phyloP scores from a whole-genome alignment of 2,888 invertebrate genomes.

The Xylocampa areola region DNA sequence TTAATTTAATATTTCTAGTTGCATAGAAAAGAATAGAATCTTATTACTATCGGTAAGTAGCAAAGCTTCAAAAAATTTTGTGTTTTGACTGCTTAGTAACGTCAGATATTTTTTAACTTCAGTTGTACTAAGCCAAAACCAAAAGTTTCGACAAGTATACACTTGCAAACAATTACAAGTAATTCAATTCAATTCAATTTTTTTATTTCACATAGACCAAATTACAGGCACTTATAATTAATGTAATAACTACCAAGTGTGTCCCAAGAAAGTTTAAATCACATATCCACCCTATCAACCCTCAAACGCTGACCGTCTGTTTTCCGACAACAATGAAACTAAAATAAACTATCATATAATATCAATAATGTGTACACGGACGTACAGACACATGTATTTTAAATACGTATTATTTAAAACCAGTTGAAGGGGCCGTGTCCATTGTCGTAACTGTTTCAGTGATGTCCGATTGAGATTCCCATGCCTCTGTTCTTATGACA shows the following conservation, averaged over 20 bases:
- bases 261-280: conserved; percentile 15
- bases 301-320: conserved; percentile 67
- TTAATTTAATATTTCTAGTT: too few species aligned
- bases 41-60: too few species aligned
- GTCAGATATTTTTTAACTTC: too few species aligned
- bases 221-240: not conserved
- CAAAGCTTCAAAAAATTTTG: too few species aligned
- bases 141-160: too few species aligned
- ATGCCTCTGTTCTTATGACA: conserved; percentile 75
- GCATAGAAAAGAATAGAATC: too few species aligned
- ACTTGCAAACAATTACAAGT: too few species aligned
- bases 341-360: conserved; percentile 90
- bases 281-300: conserved; percentile 56
- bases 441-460: conserved; percentile 60
- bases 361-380: conserved; percentile 87
- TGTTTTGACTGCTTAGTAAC: too few species aligned
- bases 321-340: conserved; percentile 59
- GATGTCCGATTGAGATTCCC: conserved; percentile 83
- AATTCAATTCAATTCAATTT: too few species aligned
- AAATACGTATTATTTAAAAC: conserved; percentile 88
- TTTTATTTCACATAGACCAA: too few species aligned
- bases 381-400: conserved; percentile 88
- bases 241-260: not conserved
- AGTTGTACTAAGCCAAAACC: too few species aligned
- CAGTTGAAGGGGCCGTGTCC: conserved; percentile 76